Evolutionary conservation across 2,888 invertebrate species (phyloP).

Genomic region (Leptopilina drosophilae): DNA sequence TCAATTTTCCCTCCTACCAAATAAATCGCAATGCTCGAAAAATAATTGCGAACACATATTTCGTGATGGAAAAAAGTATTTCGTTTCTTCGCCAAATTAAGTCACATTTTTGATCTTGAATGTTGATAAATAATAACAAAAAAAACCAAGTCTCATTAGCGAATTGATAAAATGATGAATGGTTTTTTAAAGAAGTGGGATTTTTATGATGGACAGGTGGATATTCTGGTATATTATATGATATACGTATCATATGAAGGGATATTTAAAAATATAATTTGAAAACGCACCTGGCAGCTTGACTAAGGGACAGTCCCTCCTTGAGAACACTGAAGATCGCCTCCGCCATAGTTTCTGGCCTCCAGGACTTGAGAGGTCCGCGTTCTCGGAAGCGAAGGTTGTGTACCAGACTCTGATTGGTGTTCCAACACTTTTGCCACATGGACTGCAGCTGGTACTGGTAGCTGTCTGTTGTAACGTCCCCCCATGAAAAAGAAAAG

Average conservation of each 20-base stretch:
- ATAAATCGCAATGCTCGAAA: no score
- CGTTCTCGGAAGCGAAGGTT: slow-evolving; percentile 94
- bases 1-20: no score
- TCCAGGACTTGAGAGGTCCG: slow-evolving; percentile 94
- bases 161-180: not conserved
- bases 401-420: slow-evolving; percentile 93
- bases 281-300: slow-evolving; percentile 82
- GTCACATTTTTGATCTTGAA: not conserved
- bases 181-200: not conserved
- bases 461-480: slow-evolving; percentile 90
- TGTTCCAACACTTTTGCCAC: slow-evolving; percentile 98
- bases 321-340: slow-evolving; percentile 95
- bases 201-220: not conserved
- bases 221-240: no score
- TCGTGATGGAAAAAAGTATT: no score
- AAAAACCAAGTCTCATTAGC: not conserved
- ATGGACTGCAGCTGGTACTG: slow-evolving; percentile 96
- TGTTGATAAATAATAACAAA: not conserved
- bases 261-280: slow-evolving; percentile 22
- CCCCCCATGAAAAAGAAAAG: slow-evolving; percentile 70
- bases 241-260: not conserved
- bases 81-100: no score
- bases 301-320: slow-evolving; percentile 92
- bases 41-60: no score
- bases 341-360: slow-evolving; percentile 96